phyloP scores from a whole-genome alignment of 2,888 invertebrate species.

The Rhamphomyia laevipes region DNA sequence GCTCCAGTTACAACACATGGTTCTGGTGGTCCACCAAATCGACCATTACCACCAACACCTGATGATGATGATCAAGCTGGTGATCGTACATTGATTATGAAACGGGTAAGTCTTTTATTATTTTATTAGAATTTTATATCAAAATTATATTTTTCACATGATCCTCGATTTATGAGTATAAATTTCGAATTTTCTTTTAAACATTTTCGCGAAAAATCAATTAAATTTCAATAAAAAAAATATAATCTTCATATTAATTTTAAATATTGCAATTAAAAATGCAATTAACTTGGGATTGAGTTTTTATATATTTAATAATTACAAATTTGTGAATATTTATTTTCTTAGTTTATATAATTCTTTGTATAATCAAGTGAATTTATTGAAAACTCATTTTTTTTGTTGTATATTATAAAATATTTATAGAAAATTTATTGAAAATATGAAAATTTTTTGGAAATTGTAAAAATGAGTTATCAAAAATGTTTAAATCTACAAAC shows the following conservation, averaged over 20 bases:
- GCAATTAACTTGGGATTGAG: neutral
- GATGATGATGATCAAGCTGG: constrained; percentile 76
- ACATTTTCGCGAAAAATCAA: too few relatives aligned
- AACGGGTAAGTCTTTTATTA: constrained; percentile 58
- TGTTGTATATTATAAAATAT: too few relatives aligned
- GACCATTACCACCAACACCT: constrained; percentile 89
- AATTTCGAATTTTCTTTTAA: too few relatives aligned
- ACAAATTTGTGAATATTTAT: neutral
- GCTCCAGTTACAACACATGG: constrained; percentile 28
- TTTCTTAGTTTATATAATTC: too few relatives aligned
- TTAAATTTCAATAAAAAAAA: too few relatives aligned
- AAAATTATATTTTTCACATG: too few relatives aligned
- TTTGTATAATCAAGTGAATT: neutral
- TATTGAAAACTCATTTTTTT: too few relatives aligned
- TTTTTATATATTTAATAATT: neutral
- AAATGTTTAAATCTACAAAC: neutral
- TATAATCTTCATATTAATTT: too few relatives aligned
- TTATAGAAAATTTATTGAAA: too few relatives aligned
- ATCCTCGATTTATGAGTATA: too few relatives aligned
- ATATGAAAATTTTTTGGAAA: neutral
- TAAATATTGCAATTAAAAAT: too few relatives aligned
- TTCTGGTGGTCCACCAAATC: constrained; percentile 70
- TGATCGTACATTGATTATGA: constrained; percentile 83
- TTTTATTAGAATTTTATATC: neutral
- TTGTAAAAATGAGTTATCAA: neutral